phyloP scores from a whole-genome alignment of 35 echinoderm and acorn worm species.

The Lytechinus variegatus region DNA sequence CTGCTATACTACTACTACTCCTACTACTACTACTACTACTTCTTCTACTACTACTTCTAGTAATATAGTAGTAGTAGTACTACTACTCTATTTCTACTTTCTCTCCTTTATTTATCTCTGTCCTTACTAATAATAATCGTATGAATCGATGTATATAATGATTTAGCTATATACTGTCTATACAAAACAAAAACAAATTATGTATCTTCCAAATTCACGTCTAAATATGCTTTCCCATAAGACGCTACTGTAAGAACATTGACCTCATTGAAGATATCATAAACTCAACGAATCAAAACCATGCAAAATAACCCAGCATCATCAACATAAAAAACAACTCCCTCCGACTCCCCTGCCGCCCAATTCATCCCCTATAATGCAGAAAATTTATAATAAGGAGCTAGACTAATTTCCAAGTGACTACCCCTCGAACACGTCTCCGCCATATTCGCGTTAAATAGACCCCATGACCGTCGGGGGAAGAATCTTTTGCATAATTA shows the following conservation, averaged over 20 bases:
- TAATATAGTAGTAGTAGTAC: too few relatives aligned
- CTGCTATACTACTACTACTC: too few relatives aligned
- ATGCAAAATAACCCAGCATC: neutral
- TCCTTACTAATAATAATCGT: too few relatives aligned
- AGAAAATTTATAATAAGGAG: neutral
- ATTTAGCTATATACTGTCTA: too few relatives aligned
- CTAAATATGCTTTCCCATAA: neutral
- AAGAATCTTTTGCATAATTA: neutral
- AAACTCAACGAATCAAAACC: neutral
- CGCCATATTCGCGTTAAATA: neutral
- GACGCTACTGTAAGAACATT: neutral
- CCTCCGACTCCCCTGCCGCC: neutral
- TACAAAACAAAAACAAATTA: too few relatives aligned
- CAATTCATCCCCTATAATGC: neutral
- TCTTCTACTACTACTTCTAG: too few relatives aligned
- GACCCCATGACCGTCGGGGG: neutral
- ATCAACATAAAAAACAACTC: neutral
- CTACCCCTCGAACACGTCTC: neutral
- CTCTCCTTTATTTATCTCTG: too few relatives aligned
- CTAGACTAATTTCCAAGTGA: neutral
- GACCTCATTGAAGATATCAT: neutral
- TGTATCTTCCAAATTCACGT: neutral
- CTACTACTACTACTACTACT: too few relatives aligned
- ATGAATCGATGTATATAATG: too few relatives aligned
- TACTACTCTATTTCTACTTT: too few relatives aligned